Evolutionary conservation across 37 sponge, comb jelly and placozoan species (phyloP), one percentile per base, ranked within the genome.

Genomic region (Spongia lamella): DNA sequence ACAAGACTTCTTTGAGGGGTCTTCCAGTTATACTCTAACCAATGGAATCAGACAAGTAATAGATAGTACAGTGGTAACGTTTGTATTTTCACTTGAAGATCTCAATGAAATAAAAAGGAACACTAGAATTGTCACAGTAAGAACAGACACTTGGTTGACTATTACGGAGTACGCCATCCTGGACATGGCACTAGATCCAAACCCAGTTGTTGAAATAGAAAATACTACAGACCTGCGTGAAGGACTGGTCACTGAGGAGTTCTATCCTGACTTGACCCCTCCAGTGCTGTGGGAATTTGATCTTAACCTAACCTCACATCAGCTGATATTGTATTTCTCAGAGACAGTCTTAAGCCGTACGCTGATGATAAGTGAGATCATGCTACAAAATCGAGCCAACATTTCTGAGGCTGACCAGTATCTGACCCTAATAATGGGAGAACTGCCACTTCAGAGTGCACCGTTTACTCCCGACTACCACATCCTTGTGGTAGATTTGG

Each of bases 1-100:
- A n/a, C 95, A 94, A 74, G 95, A 94, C 70, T 94, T 94, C 85
- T 94, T 94, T 72, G 76, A 88, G 30, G 83, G 66, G 0, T 77
- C 78, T 20, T 79, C 61, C 63, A 49, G 55, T 58, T 94, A 90
- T 64, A 87, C 79, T 25, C 86, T 94, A 27, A 94, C 95, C 47
- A 73, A 52, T 57, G 88, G 92, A 0, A 72, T 21, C 7, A 56
- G 56, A 5, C 88, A 63, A 36, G 39, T 17, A 7, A 70, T 61
- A 21, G 85, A 94, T 76, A 77, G 85, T 64, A 90, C 95, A 0
- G 70, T 88, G 5, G 62, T 94, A 34, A 36, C 50, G 14, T 83
- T 94, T 65, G 51, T 0, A 20, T 88, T 94, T 68, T 68, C 88
- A 30, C 63, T 83, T 58, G 66, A 84, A 1, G 95, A 94, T 56